Evolutionary conservation across 1,140 invertebrate species (phyloP), one percentile per base, ranked within the genome.

Genomic region (Calephelis virginiensis): DNA sequence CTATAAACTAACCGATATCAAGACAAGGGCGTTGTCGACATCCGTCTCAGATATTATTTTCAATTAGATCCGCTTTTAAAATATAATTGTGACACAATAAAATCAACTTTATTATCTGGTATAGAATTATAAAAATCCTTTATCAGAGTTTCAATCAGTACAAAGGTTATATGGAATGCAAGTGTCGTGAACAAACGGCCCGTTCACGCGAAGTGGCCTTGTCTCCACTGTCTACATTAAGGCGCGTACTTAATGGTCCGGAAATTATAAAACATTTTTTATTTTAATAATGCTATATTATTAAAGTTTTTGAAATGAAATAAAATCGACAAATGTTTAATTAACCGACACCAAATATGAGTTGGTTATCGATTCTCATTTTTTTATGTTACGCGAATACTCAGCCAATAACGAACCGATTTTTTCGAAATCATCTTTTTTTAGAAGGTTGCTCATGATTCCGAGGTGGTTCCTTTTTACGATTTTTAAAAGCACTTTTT

Each of bases 21-120:
- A 72, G 76, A 78, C 83, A 88, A 90, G 84, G 86, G 84, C 81
- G 81, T 84, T 85, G 77, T 75, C 84, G 78, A 85, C 76, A 86
- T 86, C 82, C 83, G 83, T 81, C 77, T 85, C 67, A 68, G 73
- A 69, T 69, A 78, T 75, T 74, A 68, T 49, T 77, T 83, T 83
- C 81, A 82, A 90, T 90, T 87, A 71, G 85, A 86, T 85, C 73
- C 82, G 87, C 83, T 84, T 84, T 83, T 84, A 80, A 80, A 78
- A 81, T 73, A 81, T 78, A 74, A 69, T 64, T 48, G 67, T 80
- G 76, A 73, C 62, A 74, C 64, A 77, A 78, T 69, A 77, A 79
- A 75, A 63, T 75, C 65, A 70, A 73, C 81, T 85, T 75, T 81
- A 83, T 78, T 65, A 76, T 71, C 69, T 70, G 38, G 40, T 71